Evolutionary conservation across 2,888 invertebrate genomes (phyloP), one percentile per base, ranked within the genome.

Genomic region (Pammene fasciana): DNA sequence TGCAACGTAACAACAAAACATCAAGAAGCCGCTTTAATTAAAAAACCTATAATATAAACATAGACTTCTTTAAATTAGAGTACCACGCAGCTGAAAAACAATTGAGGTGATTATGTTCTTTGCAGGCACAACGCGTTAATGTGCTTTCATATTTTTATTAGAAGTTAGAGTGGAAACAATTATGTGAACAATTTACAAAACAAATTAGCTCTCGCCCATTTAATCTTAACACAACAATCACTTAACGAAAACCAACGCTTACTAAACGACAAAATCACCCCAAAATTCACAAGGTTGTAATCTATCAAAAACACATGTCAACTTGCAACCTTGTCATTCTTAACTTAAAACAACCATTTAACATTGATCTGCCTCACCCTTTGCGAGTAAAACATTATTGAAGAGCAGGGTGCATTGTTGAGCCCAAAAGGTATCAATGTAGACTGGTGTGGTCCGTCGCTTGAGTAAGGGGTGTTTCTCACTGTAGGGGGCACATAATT

Each of bases 401-500:
- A 71, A 65, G 56, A 72, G 38, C 65, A 70, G 72, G 72, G 72
- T 72, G 72, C 61, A 62, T 18, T 52, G 67, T 70, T 75, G 74
- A 76, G 75, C 75, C 74, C 76, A 73, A 74, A 74, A 67, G 73
- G 73, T 86, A 78, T 83, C 86, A 78, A 74, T 60, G 67, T 76
- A 80, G 78, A 77, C 77, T 82, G 82, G 87, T 70, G 66, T 68
- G 62, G 41, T 71, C 73, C 75, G 77, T 73, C 79, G 81, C 76
- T 78, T 72, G 72, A 76, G 73, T 75, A 79, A 82, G 81, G 86
- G 88, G 83, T 81, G 83, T 76, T 73, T 46, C 75, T 68, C 80
- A 75, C 83, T 79, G 79, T 78, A 80, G 86, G 89, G 87, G 84
- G 75, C 77, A 80, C 66, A 82, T 87, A 86, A 89, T 89, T 87